A percentile compares a stretch with the other conserved stretches of the same genome.
phyloP scores from a whole-genome alignment of 35 echinoderm and acorn worm species.

The Apostichopus parvimensis region DNA sequence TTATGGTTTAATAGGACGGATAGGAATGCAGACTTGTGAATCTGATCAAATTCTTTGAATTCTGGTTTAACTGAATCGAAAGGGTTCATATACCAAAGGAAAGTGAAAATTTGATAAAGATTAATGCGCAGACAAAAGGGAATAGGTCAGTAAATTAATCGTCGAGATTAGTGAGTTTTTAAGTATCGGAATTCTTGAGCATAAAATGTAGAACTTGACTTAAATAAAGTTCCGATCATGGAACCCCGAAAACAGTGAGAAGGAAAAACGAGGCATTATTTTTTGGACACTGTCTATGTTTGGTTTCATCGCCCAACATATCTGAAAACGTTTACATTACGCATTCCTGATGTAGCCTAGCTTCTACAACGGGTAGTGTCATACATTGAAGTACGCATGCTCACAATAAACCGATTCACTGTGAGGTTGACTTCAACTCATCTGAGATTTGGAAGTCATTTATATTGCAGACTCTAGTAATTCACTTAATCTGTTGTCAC shows the following conservation, averaged over 20 bases:
- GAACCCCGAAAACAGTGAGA: not conserved
- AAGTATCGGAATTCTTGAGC: conserved; percentile 37
- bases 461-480: too few species aligned
- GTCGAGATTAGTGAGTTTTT: not conserved
- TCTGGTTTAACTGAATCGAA: not conserved
- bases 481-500: too few species aligned
- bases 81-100: conserved; percentile 39
- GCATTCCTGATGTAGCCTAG: too few species aligned
- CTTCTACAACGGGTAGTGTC: too few species aligned
- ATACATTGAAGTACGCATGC: too few species aligned
- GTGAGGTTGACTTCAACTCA: too few species aligned
- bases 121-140: conserved; percentile 31
- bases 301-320: too few species aligned
- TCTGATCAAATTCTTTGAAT: conserved; percentile 46
- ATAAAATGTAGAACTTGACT: conserved; percentile 1
- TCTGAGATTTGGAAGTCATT: too few species aligned
- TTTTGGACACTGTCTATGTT: too few species aligned
- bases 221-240: conserved; percentile 5
- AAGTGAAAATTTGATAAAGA: not conserved
- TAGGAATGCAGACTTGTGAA: conserved; percentile 32
- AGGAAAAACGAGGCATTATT: too few species aligned
- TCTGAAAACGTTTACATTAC: too few species aligned
- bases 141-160: conserved; percentile 48
- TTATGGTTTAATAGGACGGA: conserved; percentile 10
- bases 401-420: too few species aligned